These are phyloP conservation scores for Cremastinae sp. DNA, from an alignment of 2,888 invertebrate species.

Conservation along the genomic window DNA sequence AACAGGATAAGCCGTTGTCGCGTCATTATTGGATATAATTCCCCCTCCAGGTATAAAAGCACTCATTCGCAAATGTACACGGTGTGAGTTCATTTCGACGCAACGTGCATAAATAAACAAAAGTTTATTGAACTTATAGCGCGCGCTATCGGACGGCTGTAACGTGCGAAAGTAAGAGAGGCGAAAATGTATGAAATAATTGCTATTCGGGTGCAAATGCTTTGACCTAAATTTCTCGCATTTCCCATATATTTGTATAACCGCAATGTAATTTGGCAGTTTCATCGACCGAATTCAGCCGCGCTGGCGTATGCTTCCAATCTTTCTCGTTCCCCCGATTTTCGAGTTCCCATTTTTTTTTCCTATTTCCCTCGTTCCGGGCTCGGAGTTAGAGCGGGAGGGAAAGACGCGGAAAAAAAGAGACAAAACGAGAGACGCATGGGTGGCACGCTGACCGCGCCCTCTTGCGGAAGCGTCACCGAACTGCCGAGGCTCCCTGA, in stretches of 20 bases:
- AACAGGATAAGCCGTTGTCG: slow-evolving; percentile 3
- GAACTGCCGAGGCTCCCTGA: slow-evolving; percentile 9
- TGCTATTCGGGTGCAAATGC: slow-evolving; percentile 50
- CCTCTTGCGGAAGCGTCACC: slow-evolving; percentile 37
- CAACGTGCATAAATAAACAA: slow-evolving; percentile 60
- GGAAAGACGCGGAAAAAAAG: neutral
- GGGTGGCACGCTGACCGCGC: slow-evolving; percentile 24
- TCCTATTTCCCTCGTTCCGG: neutral
- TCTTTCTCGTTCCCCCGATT: slow-evolving; percentile 17
- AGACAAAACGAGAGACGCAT: neutral
- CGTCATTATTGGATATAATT: slow-evolving; percentile 29
- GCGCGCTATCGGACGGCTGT: slow-evolving; percentile 13
- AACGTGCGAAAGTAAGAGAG: neutral
- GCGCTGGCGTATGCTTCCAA: slow-evolving; percentile 23
- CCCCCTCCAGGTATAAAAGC: slow-evolving; percentile 31
- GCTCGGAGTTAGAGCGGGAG: slow-evolving; percentile 13
- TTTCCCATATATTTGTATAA: slow-evolving; percentile 64
- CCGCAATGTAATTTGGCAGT: slow-evolving; percentile 66
- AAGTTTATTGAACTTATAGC: slow-evolving; percentile 59
- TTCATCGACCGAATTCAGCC: slow-evolving; percentile 60
- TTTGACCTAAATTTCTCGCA: slow-evolving; percentile 63
- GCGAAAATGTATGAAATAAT: slow-evolving; percentile 52
- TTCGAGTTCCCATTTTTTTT: slow-evolving; percentile 45
- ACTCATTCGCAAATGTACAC: slow-evolving; percentile 41
- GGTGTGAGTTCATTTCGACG: slow-evolving; percentile 59